These are phyloP conservation scores for Zaprionus capensis DNA, from an alignment of 1,140 invertebrate species.

Conservation along the genomic window DNA sequence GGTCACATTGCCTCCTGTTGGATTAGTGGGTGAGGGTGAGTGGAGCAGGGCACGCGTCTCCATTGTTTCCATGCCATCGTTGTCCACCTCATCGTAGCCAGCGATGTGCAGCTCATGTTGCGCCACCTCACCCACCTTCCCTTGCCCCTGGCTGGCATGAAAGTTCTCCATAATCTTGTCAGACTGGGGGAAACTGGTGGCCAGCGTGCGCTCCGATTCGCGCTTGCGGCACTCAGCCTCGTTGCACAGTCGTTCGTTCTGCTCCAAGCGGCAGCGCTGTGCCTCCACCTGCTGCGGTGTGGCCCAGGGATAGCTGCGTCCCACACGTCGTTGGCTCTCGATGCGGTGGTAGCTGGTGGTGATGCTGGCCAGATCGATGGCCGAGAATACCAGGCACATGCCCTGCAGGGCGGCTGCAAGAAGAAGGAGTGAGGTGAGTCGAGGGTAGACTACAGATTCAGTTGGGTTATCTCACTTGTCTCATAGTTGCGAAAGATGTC, in stretches of 20 bases:
- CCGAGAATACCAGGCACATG: slow-evolving; percentile 87
- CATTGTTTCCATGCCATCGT: slow-evolving; percentile 61
- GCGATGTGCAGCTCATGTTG: slow-evolving; percentile 55
- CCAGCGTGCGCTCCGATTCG: slow-evolving; percentile 70
- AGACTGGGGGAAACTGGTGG: slow-evolving; percentile 72
- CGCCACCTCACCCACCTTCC: not conserved
- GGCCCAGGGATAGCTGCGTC: slow-evolving; percentile 89
- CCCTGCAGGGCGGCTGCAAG: slow-evolving; percentile 87
- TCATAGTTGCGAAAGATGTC: slow-evolving; percentile 80
- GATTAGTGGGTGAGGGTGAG: not conserved
- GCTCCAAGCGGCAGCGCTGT: slow-evolving; percentile 55
- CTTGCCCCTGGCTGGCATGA: slow-evolving; percentile 28
- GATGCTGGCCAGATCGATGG: slow-evolving; percentile 88
- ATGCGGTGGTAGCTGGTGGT: slow-evolving; percentile 90
- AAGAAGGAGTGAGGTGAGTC: not conserved
- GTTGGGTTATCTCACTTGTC: slow-evolving; percentile 58
- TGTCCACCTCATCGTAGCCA: slow-evolving; percentile 71
- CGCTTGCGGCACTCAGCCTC: slow-evolving; percentile 62
- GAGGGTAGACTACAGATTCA: not conserved
- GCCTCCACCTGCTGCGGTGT: slow-evolving; percentile 70
- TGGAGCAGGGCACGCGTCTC: slow-evolving; percentile 61
- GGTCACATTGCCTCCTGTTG: slow-evolving; percentile 51
- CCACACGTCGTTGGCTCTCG: slow-evolving; percentile 90
- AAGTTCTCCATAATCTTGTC: slow-evolving; percentile 81
- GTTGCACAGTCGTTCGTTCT: slow-evolving; percentile 60